Evolutionary conservation across 2,888 invertebrate species (phyloP), one percentile per base, ranked within the genome.

Genomic region (Lithophane semibrunnea): DNA sequence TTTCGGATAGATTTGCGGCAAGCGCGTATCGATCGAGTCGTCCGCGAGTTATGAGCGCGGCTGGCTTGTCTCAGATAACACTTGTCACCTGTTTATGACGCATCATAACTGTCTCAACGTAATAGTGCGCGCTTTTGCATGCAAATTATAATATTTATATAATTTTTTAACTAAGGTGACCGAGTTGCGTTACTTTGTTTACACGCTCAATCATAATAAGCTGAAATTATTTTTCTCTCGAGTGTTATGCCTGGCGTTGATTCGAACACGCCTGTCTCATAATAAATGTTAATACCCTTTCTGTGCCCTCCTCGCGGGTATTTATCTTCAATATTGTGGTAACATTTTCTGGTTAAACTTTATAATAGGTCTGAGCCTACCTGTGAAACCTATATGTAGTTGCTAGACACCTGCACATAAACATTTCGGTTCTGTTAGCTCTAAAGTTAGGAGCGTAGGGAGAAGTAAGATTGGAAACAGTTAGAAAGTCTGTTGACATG

Each of bases 51-150:
- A 91, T 87, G 88, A 87, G 80, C 88, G 86, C 85, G 90, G 88
- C 90, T 92, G 91, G 87, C 87, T 88, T 90, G 89, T 90, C 90
- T 90, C 90, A 89, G 91, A 92, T 93, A 92, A 90, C 88, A 88
- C 88, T 90, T 90, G 90, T 89, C 88, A 89, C 78, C 86, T 86
- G 79, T 90, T 91, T 91, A 89, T 88, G 87, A 82, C 82, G 75
- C 80, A 82, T 78, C 77, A 85, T 90, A 86, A 87, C 88, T 79
- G 86, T 75, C 73, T 85, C 78, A 78, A 80, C 79, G 75, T 83
- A 80, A 81, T 86, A 86, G 73, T 77, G 63, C 61, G 71, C 77
- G 75, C 58, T 84, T 89, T 88, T 77, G 79, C 83, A 88, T 86
- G 83, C 67, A 80, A 83, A 86, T 88, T 79, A 74, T 70, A 72